Conservation (phyloP, 2,888 invertebrate species). For the Dorcus parallelipipedus region DNA sequence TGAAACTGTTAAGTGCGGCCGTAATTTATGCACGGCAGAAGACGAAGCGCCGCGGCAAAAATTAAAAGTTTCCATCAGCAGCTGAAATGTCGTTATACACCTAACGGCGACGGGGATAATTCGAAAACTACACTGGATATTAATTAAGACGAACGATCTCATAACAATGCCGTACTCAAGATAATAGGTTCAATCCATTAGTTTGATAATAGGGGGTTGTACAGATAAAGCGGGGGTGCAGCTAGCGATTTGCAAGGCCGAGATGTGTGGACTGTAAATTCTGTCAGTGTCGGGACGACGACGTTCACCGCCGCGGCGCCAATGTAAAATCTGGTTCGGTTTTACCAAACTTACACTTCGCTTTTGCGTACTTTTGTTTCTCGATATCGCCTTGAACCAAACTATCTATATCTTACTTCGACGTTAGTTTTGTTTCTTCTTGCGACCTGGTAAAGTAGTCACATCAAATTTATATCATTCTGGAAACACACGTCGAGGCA, state of each 20-base stretch:
- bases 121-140: constrained; percentile 7
- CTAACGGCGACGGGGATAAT: not conserved
- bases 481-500: too few relatives aligned
- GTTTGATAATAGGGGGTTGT: constrained; percentile 18
- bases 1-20: too few relatives aligned
- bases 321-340: constrained; percentile 3
- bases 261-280: constrained; percentile 25
- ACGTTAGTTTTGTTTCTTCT: too few relatives aligned
- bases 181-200: constrained; percentile 34
- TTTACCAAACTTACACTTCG: not conserved
- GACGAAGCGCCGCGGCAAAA: too few relatives aligned
- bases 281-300: constrained; percentile 24
- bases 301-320: constrained; percentile 25
- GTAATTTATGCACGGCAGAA: too few relatives aligned
- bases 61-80: too few relatives aligned
- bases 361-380: not conserved
- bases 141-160: constrained; percentile 21
- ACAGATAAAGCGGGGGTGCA: not conserved
- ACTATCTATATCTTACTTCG: too few relatives aligned
- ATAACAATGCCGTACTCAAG: constrained; percentile 22
- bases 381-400: not conserved
- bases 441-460: too few relatives aligned
- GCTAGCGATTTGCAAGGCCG: constrained; percentile 14
- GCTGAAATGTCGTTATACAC: too few relatives aligned
- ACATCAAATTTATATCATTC: too few relatives aligned